Percentiles rank a stretch among this genome's conserved stretches.
Conservation (phyloP, 1,140 invertebrate species). For the Drosophila quadrilineata region DNA sequence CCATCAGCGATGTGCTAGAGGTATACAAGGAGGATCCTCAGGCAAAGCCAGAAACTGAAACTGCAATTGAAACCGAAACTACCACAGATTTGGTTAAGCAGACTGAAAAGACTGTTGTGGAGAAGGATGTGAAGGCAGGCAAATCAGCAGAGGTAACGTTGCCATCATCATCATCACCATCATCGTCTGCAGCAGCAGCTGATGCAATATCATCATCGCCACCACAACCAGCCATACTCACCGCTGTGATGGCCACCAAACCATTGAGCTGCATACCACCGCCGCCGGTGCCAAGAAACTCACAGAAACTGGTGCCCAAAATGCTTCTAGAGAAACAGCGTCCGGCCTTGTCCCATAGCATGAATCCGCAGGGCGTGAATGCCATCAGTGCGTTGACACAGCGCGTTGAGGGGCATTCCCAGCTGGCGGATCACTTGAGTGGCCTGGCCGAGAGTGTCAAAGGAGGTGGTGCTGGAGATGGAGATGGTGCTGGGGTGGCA, state of each 20-base stretch:
- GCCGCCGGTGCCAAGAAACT: conserved; percentile 85
- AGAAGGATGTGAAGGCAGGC: background rate
- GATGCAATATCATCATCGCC: conserved; percentile 3
- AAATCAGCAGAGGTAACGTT: background rate
- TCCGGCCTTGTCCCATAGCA: conserved; percentile 40
- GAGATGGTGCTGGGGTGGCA: conserved; percentile 35
- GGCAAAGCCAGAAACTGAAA: conserved; percentile 1
- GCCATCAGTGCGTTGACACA: conserved; percentile 69
- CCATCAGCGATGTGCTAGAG: conserved; percentile 85
- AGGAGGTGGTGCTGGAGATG: conserved; percentile 20
- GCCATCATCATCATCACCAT: conserved; percentile 18
- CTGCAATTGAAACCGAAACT: conserved; percentile 2
- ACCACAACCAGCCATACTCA: conserved; percentile 67
- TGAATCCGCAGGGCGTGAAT: conserved; percentile 61
- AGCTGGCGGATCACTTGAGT: conserved; percentile 74
- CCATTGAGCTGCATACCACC: conserved; percentile 85
- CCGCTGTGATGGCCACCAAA: conserved; percentile 83
- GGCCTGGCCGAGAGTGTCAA: conserved; percentile 76
- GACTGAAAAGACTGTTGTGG: conserved; percentile 65
- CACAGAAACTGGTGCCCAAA: conserved; percentile 65
- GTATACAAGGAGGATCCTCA: background rate
- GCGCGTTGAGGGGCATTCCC: conserved; percentile 81
- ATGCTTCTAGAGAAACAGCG: conserved; percentile 59
- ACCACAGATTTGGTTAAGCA: conserved; percentile 34
- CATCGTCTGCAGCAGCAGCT: conserved; percentile 41